These are phyloP conservation scores for Drosophila tsacasi DNA, from an alignment of 1,140 invertebrate species.

Conservation along the genomic window DNA sequence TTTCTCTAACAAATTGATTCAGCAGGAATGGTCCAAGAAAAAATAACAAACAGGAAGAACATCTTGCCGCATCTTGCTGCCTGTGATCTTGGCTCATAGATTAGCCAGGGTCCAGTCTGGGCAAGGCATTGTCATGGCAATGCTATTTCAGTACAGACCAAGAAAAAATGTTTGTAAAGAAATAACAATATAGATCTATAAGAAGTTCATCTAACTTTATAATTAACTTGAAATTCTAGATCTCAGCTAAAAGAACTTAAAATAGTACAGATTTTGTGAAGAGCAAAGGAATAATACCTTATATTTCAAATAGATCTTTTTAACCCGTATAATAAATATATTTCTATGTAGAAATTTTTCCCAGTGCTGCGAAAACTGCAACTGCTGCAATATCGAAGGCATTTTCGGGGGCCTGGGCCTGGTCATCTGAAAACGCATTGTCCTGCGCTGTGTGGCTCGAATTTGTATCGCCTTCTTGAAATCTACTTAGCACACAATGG, in stretches of 20 bases:
- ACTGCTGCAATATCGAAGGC: conserved; percentile 27
- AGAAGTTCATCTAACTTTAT: neutral
- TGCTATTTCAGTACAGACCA: conserved; percentile 42
- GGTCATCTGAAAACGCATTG: conserved; percentile 48
- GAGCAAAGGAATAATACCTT: neutral
- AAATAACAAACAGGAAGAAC: conserved; percentile 19
- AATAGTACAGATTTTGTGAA: too few relatives aligned
- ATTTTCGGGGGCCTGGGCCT: conserved; percentile 16
- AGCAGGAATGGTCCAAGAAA: conserved; percentile 58
- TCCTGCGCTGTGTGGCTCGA: conserved; percentile 40
- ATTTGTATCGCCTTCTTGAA: conserved; percentile 84
- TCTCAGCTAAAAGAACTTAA: too few relatives aligned
- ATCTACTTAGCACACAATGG: conserved; percentile 85
- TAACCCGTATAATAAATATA: too few relatives aligned
- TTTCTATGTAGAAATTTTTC: neutral
- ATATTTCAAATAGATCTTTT: neutral
- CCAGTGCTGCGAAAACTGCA: conserved; percentile 21
- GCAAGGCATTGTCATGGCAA: conserved; percentile 63
- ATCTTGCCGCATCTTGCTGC: conserved; percentile 68
- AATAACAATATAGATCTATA: too few relatives aligned
- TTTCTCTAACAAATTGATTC: conserved; percentile 75
- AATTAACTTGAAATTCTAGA: neutral
- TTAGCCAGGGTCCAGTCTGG: conserved; percentile 47
- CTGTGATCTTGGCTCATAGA: conserved; percentile 68
- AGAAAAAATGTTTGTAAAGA: neutral